A percentile compares a stretch with the other conserved stretches of the same genome.
Conservation (phyloP, 2,113 vertebrate genomes). For the Megaceryle torquata region DNA sequence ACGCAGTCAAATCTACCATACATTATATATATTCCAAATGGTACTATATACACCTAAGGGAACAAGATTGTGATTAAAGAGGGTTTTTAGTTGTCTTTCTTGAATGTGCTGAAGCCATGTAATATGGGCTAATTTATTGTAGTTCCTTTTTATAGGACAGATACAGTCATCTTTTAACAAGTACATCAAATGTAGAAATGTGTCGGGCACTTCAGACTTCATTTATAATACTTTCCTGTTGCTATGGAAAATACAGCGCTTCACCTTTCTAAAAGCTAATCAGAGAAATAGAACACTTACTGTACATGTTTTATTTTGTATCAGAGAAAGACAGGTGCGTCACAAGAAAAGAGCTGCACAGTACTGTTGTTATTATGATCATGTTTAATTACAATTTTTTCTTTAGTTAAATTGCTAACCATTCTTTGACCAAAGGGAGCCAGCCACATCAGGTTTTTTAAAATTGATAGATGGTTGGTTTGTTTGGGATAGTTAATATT, state of each 20-base stretch:
- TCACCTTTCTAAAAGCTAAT: neutral
- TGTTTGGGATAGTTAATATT: neutral
- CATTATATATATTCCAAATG: neutral
- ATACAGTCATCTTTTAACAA: neutral
- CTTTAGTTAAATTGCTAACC: neutral
- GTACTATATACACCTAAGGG: neutral
- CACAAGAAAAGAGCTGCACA: neutral
- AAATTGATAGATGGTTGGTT: neutral
- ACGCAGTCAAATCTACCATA: neutral
- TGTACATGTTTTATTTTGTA: neutral
- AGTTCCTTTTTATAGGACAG: neutral
- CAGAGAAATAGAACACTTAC: neutral
- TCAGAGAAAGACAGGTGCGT: neutral
- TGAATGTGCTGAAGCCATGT: neutral
- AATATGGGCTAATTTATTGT: neutral
- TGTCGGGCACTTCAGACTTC: neutral
- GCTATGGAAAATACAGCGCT: neutral
- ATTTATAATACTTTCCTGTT: constrained; percentile 2
- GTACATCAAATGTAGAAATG: neutral
- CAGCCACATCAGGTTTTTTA: neutral
- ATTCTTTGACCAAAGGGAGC: neutral
- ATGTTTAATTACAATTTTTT: neutral
- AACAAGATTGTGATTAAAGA: neutral
- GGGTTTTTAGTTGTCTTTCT: neutral
- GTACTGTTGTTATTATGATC: neutral